Evolutionary conservation across 2,113 vertebrate genomes (phyloP).

Genomic region (Prunella himalayana): DNA sequence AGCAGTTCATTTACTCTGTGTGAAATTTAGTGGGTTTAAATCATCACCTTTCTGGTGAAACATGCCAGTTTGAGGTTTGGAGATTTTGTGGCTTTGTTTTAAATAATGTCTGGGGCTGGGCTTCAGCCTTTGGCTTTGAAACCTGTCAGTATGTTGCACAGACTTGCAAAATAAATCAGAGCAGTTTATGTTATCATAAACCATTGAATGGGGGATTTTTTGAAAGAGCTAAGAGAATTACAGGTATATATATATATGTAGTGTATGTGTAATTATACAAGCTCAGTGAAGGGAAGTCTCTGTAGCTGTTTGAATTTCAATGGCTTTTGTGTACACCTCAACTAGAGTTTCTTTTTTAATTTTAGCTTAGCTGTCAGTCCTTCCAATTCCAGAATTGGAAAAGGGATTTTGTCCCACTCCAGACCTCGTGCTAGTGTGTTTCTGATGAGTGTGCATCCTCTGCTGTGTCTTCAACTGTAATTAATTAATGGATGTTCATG

Average conservation of each 20-base stretch:
- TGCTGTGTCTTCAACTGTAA: background rate
- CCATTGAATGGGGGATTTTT: background rate
- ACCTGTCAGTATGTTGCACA: background rate
- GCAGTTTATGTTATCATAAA: background rate
- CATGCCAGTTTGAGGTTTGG: background rate
- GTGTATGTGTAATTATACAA: background rate
- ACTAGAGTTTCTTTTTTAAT: background rate
- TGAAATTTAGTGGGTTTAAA: conserved; percentile 37
- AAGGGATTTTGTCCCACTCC: background rate
- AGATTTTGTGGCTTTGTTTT: conserved; percentile 38
- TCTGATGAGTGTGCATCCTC: background rate
- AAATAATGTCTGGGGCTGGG: conserved; percentile 9
- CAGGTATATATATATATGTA: too few species aligned
- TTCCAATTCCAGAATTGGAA: background rate
- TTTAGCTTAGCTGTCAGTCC: background rate
- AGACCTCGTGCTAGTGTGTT: background rate
- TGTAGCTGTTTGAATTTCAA: background rate
- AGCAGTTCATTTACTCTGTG: conserved; percentile 33
- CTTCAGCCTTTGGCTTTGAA: conserved; percentile 29
- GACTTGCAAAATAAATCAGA: conserved; percentile 26
- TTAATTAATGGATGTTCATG: background rate
- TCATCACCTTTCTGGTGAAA: conserved; percentile 49
- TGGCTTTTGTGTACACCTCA: background rate
- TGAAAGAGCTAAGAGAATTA: background rate
- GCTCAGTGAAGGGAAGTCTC: background rate